These are phyloP conservation scores for Dipodomys stephensi DNA, from an alignment of 2,113 vertebrate genomes.

Conservation along the genomic window DNA sequence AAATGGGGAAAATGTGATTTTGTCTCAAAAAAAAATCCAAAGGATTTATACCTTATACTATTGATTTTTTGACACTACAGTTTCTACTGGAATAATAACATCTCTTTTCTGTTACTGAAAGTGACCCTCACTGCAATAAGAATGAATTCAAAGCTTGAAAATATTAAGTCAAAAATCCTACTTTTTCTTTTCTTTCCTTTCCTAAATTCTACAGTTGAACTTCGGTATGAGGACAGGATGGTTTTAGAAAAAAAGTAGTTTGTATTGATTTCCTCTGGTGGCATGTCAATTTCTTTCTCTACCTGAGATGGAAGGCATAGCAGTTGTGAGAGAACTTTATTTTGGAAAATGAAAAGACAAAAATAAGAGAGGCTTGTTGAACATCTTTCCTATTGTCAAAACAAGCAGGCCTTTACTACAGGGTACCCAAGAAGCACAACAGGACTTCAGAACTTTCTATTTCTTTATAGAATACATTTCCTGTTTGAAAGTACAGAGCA, in stretches of 20 bases:
- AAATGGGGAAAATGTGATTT: too few species aligned
- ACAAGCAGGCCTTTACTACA: neutral
- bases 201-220: neutral
- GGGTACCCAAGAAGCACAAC: neutral
- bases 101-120: too few species aligned
- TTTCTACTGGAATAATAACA: too few species aligned
- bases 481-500: neutral
- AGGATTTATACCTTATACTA: too few species aligned
- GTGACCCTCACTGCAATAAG: too few species aligned
- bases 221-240: neutral
- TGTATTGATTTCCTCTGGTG: conserved; percentile 34
- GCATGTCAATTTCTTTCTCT: neutral
- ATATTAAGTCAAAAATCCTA: too few species aligned
- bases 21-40: too few species aligned
- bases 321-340: neutral
- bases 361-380: conserved; percentile 34
- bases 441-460: neutral
- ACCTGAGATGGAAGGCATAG: neutral
- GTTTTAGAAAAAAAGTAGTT: neutral
- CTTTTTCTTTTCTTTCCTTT: too few species aligned
- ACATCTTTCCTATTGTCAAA: neutral
- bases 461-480: neutral
- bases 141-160: too few species aligned
- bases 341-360: neutral
- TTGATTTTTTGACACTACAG: too few species aligned